A percentile compares a stretch with the other conserved stretches of the same genome.
Evolutionary conservation across 2,113 vertebrate species (phyloP).

Genomic region (Ammodytes dubius): DNA sequence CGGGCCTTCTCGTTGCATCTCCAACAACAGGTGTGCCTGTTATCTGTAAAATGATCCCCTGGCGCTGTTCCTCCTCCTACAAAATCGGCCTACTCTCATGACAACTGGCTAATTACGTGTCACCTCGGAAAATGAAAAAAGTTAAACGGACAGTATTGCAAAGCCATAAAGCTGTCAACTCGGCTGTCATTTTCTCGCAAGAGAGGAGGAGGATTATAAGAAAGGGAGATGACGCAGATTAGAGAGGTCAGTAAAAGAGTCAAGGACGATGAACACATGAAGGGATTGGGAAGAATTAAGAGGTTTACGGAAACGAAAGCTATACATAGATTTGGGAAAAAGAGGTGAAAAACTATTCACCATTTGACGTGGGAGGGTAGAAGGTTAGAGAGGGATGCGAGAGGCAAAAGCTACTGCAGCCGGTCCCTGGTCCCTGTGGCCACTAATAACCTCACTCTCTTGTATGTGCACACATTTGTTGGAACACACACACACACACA

Average conservation of each 20-base stretch:
- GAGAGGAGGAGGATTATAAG: constrained; percentile 38
- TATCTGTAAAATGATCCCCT: constrained; percentile 63
- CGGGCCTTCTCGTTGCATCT: constrained; percentile 28
- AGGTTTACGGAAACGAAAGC: constrained; percentile 19
- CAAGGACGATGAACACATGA: constrained; percentile 50
- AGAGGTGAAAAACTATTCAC: constrained; percentile 41
- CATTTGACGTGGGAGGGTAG: background rate
- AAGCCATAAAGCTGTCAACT: constrained; percentile 65
- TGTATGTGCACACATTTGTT: constrained; percentile 52
- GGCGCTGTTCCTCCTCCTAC: constrained; percentile 27
- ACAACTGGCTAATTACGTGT: constrained; percentile 76
- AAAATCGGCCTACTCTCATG: constrained; percentile 50
- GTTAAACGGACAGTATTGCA: constrained; percentile 46
- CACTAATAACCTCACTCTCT: constrained; percentile 63
- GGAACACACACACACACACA: constrained; percentile 32
- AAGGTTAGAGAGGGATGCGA: constrained; percentile 56
- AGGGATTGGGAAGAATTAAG: constrained; percentile 51
- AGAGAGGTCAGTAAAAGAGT: constrained; percentile 56
- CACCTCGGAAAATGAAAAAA: constrained; percentile 55
- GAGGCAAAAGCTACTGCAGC: constrained; percentile 61
- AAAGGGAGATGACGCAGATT: constrained; percentile 55
- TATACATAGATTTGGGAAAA: constrained; percentile 42
- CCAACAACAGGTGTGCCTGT: constrained; percentile 47
- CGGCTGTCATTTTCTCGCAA: constrained; percentile 36
- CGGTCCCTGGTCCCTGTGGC: constrained; percentile 66